Evolutionary conservation across 2,113 vertebrate species (phyloP).

Genomic region (Passer montanus): DNA sequence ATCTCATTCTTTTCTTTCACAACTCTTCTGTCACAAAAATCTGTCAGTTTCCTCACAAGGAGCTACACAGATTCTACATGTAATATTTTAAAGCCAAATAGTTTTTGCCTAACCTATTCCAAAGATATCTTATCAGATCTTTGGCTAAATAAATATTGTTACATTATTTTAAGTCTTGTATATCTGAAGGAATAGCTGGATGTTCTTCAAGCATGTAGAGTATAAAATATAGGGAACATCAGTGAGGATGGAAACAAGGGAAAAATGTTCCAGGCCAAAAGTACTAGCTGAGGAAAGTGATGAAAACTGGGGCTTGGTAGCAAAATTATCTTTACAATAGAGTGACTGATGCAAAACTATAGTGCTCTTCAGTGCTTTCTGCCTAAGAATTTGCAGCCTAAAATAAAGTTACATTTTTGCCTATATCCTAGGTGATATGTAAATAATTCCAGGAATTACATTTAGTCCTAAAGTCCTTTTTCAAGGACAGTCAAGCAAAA

Average conservation of each 20-base stretch:
- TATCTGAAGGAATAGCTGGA: neutral
- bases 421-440: neutral
- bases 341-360: neutral
- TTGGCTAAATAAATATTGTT: neutral
- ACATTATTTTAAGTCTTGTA: neutral
- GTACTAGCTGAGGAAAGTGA: neutral
- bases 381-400: neutral
- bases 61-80: neutral
- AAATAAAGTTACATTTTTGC: neutral
- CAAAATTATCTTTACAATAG: neutral
- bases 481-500: neutral
- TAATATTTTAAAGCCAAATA: neutral
- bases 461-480: neutral
- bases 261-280: neutral
- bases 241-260: neutral
- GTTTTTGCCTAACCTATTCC: neutral
- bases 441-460: neutral
- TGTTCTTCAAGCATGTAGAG: neutral
- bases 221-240: neutral
- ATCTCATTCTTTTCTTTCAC: neutral
- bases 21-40: neutral
- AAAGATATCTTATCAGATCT: neutral
- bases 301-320: neutral
- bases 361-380: neutral
- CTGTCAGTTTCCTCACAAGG: neutral